Evolutionary conservation across 2,888 invertebrate genomes (phyloP), one percentile per base, ranked within the genome.

Genomic region (Ormyrus thymus): DNA sequence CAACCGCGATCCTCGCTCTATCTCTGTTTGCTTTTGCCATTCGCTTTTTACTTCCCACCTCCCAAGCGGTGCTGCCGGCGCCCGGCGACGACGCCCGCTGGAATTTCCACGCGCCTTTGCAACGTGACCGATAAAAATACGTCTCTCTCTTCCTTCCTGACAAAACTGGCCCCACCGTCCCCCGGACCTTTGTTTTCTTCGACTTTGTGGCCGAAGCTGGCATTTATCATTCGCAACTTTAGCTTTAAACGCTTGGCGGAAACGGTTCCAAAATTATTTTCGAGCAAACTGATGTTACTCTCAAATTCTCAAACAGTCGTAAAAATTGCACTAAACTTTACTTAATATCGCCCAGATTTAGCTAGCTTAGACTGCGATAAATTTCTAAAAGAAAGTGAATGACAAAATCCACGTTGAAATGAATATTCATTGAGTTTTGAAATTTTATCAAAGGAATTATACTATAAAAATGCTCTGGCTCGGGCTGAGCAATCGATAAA

Each of bases 51-150:
- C 10, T 43, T 11, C 59, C 11, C 11, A 4, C 9, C 59, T 6
- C 11, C 59, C 45, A 8, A 9, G 58, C 58, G 15, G 59, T 29
- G 45, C 59, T 29, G 43, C 43, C 46, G 43, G 10, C 59, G 10
- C 59, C 13, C 13, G 13, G 11, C 53, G 51, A 58, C 62, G 76
- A 58, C 75, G 58, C 77, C 29, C 29, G 29, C 29, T 2, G 74
- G 58, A 61, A 72, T 80, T 76, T 59, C 61, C 56, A 55, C 78
- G 58, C 53, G 59, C 11, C 59, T 59, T 61, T 45, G 45, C 61
- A 61, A 61, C 45, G 61, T n/a, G 61, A 61, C 61, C 61, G 15
- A 61, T 61, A 43, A 61, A 61, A 61, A 61, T 61, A 45, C 43
- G 43, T 43, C 45, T 61, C 46, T 62, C 61, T 45, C 58, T 58